phyloP scores from a whole-genome alignment of 2,888 invertebrate genomes.

The Cordilura impudica region DNA sequence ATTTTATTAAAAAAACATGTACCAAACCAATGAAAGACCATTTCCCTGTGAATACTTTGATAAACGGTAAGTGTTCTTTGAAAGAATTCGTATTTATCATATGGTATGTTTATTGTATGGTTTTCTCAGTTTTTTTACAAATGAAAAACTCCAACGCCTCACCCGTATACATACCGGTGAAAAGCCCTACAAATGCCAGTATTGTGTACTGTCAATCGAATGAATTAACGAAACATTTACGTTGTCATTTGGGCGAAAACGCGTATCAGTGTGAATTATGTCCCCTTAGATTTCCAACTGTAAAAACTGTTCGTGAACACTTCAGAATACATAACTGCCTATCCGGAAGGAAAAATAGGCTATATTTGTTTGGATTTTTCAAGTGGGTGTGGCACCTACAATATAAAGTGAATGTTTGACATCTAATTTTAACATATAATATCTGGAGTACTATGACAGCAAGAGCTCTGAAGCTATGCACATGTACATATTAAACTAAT shows the following conservation, averaged over 20 bases:
- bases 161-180: constrained; percentile 80
- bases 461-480: too few species aligned
- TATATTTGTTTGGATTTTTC: too few species aligned
- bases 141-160: constrained; percentile 81
- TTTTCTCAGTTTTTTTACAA: constrained; percentile 78
- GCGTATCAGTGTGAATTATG: constrained; percentile 79
- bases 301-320: constrained; percentile 60
- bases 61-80: constrained; percentile 62
- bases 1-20: constrained; percentile 82
- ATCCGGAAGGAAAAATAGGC: too few species aligned
- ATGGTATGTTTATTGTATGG: background rate
- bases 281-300: constrained; percentile 63
- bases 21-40: constrained; percentile 80
- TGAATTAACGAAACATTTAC: constrained; percentile 74
- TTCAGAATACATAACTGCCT: constrained; percentile 64
- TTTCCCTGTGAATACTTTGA: constrained; percentile 68
- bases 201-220: constrained; percentile 67
- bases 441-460: too few species aligned
- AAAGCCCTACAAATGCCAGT: constrained; percentile 65
- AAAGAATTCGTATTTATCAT: background rate
- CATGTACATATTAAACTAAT: too few species aligned
- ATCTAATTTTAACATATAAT: too few species aligned
- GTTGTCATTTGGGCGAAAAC: constrained; percentile 80
- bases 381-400: too few species aligned
- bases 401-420: too few species aligned